Base-by-base conservation (phyloP, 2,113 vertebrate genomes). In the Herpetotheres cachinnans region DNA sequence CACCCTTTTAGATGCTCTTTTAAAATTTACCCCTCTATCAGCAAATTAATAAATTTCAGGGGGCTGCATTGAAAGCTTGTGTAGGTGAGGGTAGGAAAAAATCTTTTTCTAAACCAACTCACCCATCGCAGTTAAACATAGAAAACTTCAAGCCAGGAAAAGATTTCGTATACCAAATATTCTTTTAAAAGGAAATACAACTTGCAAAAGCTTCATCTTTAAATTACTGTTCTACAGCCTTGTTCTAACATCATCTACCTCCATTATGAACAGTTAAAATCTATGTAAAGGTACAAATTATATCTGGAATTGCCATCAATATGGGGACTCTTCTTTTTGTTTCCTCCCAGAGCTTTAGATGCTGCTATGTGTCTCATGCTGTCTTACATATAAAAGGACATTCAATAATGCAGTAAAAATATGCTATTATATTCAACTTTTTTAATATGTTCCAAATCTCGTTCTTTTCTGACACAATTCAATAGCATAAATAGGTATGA, bases 81-180 rank as follows among this genome's bases (percentile, higher is more conserved):
- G 4, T 5, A 30, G 6, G 9, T 36, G 44, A 36, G 20, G 22
- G 14, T 6, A 55, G 49, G 32, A 58, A 76, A 72, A 30, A 14
- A 1, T 50, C 18, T 52, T 20, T 12, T 30, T 18, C 29, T 40
- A 4, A 65, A 65, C 6, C 11, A 21, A 3, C 21, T 58, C 38
- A 25, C 50, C 17, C 3, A 3, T 52, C 17, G 9, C 50, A 69
- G 50, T 22, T 32, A 61, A 29, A 9, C 4, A 1, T 0, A 24
- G 47, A n/a, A 34, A 46, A 46, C 10, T 30, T 30, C 46, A 65
- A 3, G 2, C 21, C 46, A 12, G 58, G 24, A 6, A 61, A 58
- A 44, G n/a, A 18, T 46, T 42, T 73, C 32, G 0, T 21, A 2
- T 6, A 1, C 3, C 10, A 11, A 25, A n/a, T 10, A 21, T 40